These are phyloP conservation scores for Macrosteles quadrilineatus DNA, from an alignment of 1,140 invertebrate genomes.

Conservation along the genomic window DNA sequence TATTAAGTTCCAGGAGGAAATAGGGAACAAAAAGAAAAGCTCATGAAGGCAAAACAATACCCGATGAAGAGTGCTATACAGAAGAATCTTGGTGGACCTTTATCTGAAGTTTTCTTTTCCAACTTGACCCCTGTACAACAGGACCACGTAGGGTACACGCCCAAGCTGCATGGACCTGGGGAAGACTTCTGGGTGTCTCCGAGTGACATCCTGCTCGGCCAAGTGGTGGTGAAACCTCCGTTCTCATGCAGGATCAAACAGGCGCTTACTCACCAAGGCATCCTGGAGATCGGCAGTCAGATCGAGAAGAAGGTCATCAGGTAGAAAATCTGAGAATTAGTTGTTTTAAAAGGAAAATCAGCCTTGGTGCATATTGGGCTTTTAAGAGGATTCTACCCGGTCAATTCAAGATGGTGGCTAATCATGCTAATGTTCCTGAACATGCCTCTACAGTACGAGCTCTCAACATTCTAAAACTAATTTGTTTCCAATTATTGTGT, in stretches of 20 bases:
- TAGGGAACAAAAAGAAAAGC: slow-evolving; percentile 1
- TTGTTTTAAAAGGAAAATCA: no score
- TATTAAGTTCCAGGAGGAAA: slow-evolving; percentile 26
- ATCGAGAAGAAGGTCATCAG: neutral
- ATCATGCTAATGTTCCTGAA: no score
- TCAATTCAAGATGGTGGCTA: no score
- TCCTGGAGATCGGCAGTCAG: neutral
- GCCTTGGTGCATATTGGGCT: no score
- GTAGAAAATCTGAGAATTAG: no score
- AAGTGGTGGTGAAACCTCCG: slow-evolving; percentile 10
- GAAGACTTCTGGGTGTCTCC: slow-evolving; percentile 7
- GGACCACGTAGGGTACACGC: neutral
- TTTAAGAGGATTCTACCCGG: no score
- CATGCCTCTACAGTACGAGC: no score
- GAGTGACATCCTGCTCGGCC: neutral
- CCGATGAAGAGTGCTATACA: slow-evolving; percentile 20
- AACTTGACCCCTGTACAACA: neutral
- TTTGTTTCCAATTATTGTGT: no score
- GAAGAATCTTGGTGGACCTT: slow-evolving; percentile 13
- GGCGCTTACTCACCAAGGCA: slow-evolving; percentile 11
- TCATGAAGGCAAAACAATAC: neutral
- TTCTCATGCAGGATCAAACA: neutral
- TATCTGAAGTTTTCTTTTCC: slow-evolving; percentile 19
- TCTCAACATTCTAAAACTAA: no score
- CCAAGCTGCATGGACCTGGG: neutral